Evolutionary conservation across 1,140 invertebrate genomes (phyloP).

Genomic region (Macrobrachium rosenbergii): DNA sequence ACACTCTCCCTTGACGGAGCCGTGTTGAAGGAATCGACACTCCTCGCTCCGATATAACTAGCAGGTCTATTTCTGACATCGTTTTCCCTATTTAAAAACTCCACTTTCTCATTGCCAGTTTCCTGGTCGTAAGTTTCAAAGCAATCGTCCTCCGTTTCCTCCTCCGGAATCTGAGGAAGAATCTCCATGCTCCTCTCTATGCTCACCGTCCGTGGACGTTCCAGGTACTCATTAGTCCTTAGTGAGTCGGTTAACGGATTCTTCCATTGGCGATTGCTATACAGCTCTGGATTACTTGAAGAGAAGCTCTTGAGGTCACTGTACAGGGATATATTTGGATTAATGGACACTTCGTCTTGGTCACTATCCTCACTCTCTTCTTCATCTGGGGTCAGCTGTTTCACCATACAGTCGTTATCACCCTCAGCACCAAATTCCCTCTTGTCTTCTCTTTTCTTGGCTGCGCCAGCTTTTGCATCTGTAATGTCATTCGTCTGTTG

Average conservation of each 20-base stretch:
- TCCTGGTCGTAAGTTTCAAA: slow-evolving; percentile 44
- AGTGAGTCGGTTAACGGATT: slow-evolving; percentile 43
- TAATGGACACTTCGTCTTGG: slow-evolving; percentile 26
- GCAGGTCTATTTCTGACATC: slow-evolving; percentile 31
- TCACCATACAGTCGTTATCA: slow-evolving; percentile 39
- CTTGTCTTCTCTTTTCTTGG: slow-evolving; percentile 20
- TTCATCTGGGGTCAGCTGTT: slow-evolving; percentile 33
- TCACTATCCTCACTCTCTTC: slow-evolving; percentile 52
- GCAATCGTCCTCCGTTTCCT: slow-evolving; percentile 41
- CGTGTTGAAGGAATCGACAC: slow-evolving; percentile 39
- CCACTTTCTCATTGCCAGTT: slow-evolving; percentile 42
- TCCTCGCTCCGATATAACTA: slow-evolving; percentile 42
- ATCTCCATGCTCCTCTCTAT: slow-evolving; percentile 55
- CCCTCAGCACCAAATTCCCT: slow-evolving; percentile 8
- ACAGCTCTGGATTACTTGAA: neutral
- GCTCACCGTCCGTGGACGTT: slow-evolving; percentile 49
- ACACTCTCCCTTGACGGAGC: slow-evolving; percentile 28
- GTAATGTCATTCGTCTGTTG: slow-evolving; percentile 19
- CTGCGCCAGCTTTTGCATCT: neutral
- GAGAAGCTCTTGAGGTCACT: neutral
- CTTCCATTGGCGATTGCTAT: slow-evolving; percentile 35
- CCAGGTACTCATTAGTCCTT: slow-evolving; percentile 48
- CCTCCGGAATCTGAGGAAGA: slow-evolving; percentile 48
- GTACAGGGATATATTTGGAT: slow-evolving; percentile 4
- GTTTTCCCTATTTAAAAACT: slow-evolving; percentile 44